phyloP scores from a whole-genome alignment of 2,888 invertebrate genomes.

The Apamea anceps region DNA sequence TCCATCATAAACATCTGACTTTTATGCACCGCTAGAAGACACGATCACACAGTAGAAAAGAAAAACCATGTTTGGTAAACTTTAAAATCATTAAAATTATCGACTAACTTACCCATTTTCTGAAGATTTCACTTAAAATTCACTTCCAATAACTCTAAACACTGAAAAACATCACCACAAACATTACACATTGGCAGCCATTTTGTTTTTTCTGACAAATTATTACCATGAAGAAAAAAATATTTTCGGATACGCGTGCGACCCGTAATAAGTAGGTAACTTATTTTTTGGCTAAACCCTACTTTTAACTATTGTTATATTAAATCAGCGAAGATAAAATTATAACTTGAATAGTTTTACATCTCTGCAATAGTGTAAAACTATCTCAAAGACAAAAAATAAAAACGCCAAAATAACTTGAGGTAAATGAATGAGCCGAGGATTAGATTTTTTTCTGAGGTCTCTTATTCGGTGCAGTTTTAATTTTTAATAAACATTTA shows the following conservation, averaged over 20 bases:
- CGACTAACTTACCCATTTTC: slow-evolving; percentile 83
- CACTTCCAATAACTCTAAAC: slow-evolving; percentile 76
- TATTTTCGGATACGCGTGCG: neutral
- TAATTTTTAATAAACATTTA: too few relatives aligned
- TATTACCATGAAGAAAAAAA: slow-evolving; percentile 32
- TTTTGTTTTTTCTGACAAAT: slow-evolving; percentile 73
- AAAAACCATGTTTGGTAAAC: neutral
- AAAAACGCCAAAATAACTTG: neutral
- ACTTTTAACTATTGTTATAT: too few relatives aligned
- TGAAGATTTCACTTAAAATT: slow-evolving; percentile 70
- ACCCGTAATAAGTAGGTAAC: neutral
- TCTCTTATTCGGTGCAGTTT: too few relatives aligned
- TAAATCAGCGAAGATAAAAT: neutral
- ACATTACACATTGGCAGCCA: slow-evolving; percentile 85
- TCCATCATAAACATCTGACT: slow-evolving; percentile 65
- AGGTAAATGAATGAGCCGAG: neutral
- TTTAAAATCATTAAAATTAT: slow-evolving; percentile 5
- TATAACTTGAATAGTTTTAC: neutral
- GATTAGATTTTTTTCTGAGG: too few relatives aligned
- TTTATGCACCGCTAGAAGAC: slow-evolving; percentile 29
- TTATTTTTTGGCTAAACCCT: neutral
- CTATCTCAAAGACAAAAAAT: neutral
- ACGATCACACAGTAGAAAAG: slow-evolving; percentile 3
- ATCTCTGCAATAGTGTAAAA: neutral
- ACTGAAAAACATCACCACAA: slow-evolving; percentile 84